Base-by-base conservation (phyloP, 2,888 invertebrate genomes). In the Alloplasta piceator region DNA sequence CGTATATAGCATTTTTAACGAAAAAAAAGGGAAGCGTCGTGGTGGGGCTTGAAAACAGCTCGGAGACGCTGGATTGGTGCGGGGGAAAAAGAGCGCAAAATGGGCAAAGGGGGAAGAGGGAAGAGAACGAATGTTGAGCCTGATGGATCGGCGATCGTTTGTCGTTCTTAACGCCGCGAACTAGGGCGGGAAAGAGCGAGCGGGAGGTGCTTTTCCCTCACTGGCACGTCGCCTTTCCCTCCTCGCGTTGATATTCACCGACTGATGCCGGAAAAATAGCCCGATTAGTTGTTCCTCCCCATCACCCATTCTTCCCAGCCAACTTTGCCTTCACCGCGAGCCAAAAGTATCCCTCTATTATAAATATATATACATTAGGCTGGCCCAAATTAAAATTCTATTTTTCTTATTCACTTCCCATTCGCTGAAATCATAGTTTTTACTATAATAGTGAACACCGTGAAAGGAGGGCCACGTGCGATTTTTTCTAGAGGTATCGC, bases 91-190 rank as follows among this genome's bases (percentile, higher is more conserved):
- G 48, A 71, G 67, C 64, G 78, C 61, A 56, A 70, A 66, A 41
- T 46, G 70, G 73, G 61, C 60, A 61, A 64, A 72, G 72, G 77
- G 71, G 71, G 60, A 46, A 68, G 67, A 67, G 78, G 63, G 60
- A 71, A 66, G 52, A 46, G 72, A 74, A 60, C 43, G 41, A 38
- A 77, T 86, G 87, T 88, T 91, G 92, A 91, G 91, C 91, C 90
- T 91, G 92, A 92, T 91, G 89, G 90, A 92, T 92, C 88, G 92
- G 86, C 88, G 89, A 92, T 91, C 91, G 91, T 91, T 92, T 92
- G 90, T 92, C 91, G 91, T 91, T 90, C 91, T 92, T 91, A 92
- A 89, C 88, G 90, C 90, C 87, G 80, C 75, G 86, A 52, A 52
- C 52, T 52, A 12, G 6, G 14, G 14, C n/a, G 14, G 52, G 14